Evolutionary conservation across 1,140 invertebrate genomes (phyloP).

Genomic region (Galleria mellonella): DNA sequence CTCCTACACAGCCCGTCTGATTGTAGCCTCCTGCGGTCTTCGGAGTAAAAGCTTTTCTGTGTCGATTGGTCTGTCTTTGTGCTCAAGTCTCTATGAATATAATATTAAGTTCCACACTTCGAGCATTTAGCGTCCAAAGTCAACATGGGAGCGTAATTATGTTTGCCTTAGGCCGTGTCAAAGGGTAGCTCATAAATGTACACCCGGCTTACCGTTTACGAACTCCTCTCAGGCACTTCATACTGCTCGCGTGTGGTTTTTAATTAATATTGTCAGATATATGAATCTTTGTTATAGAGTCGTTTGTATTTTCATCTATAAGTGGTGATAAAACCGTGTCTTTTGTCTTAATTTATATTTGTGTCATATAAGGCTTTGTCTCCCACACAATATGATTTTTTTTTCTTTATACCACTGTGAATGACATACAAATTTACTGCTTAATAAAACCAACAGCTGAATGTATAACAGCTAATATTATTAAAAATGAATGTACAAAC

Average conservation of each 20-base stretch:
- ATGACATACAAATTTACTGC: no score
- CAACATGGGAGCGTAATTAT: conserved; percentile 25
- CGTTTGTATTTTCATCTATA: not conserved
- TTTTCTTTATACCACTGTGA: no score
- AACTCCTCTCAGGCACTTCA: not conserved
- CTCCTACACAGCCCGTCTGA: no score
- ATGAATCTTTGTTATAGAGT: not conserved
- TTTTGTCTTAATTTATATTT: no score
- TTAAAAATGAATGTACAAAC: no score
- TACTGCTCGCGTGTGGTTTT: not conserved
- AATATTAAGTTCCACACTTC: no score
- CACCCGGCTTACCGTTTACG: not conserved
- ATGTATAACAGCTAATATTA: no score
- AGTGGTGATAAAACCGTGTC: no score
- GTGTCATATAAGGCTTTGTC: no score
- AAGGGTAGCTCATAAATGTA: conserved; percentile 15
- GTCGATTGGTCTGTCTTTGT: conserved; percentile 12
- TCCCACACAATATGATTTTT: no score
- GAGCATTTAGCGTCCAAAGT: not conserved
- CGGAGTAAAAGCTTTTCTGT: conserved; percentile 13
- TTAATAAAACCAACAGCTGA: no score
- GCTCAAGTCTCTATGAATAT: not conserved
- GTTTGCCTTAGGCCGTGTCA: conserved; percentile 18
- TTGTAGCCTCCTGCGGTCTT: conserved; percentile 25
- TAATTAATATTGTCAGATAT: not conserved